Percentiles rank a stretch among this genome's conserved stretches.
Evolutionary conservation across 1,140 invertebrate species (phyloP).

Genomic region (Tetranychus cinnabarinus): DNA sequence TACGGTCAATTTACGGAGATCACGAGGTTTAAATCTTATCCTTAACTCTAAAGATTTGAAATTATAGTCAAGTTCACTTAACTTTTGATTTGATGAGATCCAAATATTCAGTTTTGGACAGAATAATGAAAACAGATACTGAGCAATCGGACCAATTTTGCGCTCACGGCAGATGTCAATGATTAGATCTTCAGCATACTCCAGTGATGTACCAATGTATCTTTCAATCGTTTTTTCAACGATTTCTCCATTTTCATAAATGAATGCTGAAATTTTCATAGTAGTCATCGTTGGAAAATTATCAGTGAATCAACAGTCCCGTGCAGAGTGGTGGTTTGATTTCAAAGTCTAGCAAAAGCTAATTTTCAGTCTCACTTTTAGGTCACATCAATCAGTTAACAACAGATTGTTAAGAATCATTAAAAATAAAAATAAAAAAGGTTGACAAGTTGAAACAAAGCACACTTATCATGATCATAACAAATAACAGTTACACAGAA

Average conservation of each 20-base stretch:
- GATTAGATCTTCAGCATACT: constrained; percentile 39
- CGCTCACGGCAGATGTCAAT: constrained; percentile 35
- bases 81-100: constrained; percentile 22
- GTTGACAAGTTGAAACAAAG: no score
- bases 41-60: not conserved
- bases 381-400: no score
- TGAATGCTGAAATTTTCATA: not conserved
- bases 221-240: not conserved
- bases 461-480: no score
- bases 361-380: no score
- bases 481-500: no score
- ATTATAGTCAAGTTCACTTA: not conserved
- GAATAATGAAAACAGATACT: constrained; percentile 47
- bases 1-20: not conserved
- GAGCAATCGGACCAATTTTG: constrained; percentile 43
- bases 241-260: not conserved
- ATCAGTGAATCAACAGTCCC: no score
- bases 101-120: constrained; percentile 33
- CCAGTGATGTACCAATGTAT: not conserved
- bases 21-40: not conserved
- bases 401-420: no score
- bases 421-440: no score
- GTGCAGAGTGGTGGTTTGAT: no score
- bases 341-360: no score
- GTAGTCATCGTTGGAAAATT: not conserved